Base-by-base conservation (phyloP, 2,113 vertebrate genomes). In the Corvus moneduloides region DNA sequence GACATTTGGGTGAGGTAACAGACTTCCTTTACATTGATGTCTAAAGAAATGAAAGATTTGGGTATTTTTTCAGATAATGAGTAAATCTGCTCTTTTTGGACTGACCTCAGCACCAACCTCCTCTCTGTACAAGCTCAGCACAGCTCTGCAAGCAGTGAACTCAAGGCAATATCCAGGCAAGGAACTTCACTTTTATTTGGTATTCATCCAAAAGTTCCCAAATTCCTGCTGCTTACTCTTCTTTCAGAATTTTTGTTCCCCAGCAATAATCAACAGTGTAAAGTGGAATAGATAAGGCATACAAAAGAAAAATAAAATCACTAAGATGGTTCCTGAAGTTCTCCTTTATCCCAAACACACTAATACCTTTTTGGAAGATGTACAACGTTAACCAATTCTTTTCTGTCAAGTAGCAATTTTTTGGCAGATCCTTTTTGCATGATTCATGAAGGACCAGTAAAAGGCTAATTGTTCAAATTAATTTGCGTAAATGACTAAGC, bases 391-490 rank as follows among this genome's bases (percentile, higher is more conserved):
- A 98, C 98, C 97, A 97, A 97, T 98, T 98, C 96, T 98, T 98
- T 98, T 97, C 98, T 98, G 98, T 98, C 98, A 98, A 97, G 98
- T 61, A 98, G 98, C 97, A 98, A 97, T 97, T 98, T 90, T 97
- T 98, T 98, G 98, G 98, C 98, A 98, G 98, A 97, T 98, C 97
- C 97, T 98, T 98, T 98, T 96, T 98, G 98, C 98, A 98, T 99
- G 99, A 99, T 99, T 99, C 98, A 99, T 99, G 98, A 98, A 98
- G 98, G 98, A 99, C 98, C 98, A 98, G 98, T 98, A 98, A 98
- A 99, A 98, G 98, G 99, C 98, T 99, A 99, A 99, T 99, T 99
- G 98, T 99, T 99, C 98, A 99, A 99, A 99, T 99, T 99, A 99
- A 99, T 99, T 99, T 99, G 98, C 97, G 98, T 99, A 99, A 99